These are phyloP conservation scores for Drosophila meridionalis DNA, from an alignment of 2,888 invertebrate species.

Conservation along the genomic window DNA sequence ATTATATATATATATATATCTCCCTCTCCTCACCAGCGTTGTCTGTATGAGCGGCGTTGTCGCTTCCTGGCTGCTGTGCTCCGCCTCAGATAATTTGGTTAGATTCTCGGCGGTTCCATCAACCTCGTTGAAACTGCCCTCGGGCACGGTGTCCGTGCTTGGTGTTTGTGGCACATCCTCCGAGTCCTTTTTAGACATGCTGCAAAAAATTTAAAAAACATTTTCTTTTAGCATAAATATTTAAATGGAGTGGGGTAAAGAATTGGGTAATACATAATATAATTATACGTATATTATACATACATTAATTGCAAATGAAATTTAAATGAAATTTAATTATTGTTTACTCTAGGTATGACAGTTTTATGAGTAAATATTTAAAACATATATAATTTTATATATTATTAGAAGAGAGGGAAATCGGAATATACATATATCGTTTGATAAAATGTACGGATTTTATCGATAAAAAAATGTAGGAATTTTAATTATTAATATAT, in stretches of 20 bases:
- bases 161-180: constrained; percentile 82
- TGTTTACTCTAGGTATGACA: no score
- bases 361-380: no score
- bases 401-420: no score
- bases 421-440: no score
- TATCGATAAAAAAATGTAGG: no score
- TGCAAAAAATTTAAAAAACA: constrained; percentile 12
- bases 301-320: not conserved
- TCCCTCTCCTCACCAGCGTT: constrained; percentile 88
- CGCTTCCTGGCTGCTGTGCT: constrained; percentile 63
- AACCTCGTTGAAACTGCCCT: constrained; percentile 79
- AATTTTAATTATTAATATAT: no score
- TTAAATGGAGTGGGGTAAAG: not conserved
- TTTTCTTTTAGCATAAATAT: not conserved
- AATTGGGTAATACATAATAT: no score
- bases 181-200: constrained; percentile 80
- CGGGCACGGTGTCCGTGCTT: constrained; percentile 75
- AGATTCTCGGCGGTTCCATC: constrained; percentile 70
- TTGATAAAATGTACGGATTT: no score
- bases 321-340: no score
- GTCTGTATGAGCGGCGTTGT: constrained; percentile 86
- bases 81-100: constrained; percentile 70
- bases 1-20: not conserved
- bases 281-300: no score
- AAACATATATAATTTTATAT: no score